Evolutionary conservation across 2,888 invertebrate genomes (phyloP), one percentile per base, ranked within the genome.

Genomic region (Notodonta ziczac): DNA sequence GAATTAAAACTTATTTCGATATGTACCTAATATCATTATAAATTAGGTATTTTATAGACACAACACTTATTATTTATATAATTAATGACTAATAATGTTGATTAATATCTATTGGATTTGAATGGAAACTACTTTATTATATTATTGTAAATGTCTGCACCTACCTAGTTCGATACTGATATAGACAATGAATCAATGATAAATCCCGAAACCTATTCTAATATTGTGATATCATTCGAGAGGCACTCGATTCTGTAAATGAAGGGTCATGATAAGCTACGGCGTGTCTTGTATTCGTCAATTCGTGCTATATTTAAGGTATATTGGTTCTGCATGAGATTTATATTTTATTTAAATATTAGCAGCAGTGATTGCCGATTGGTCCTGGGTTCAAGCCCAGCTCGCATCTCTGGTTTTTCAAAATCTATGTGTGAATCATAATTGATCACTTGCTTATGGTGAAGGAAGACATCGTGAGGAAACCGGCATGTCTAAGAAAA

Each of bases 211-310:
- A 80, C 78, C 68, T 76, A 74, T 72, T 72, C 70, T 80, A 81
- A 81, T 81, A 81, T 76, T 66, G 58, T 65, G 78, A 74, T 82
- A 82, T 73, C 80, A 72, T 71, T 82, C 74, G 73, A 82, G 82
- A 70, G 80, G 74, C 77, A 79, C 81, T 82, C 72, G 77, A 79
- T 79, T 71, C 67, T 71, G 73, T 79, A 80, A 81, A 81, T 82
- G 65, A 75, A 77, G 67, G 65, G 65, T 63, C 72, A 62, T 60
- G 76, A 76, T 77, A 76, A 73, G 63, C 54, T 46, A 59, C 61
- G 58, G 66, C 63, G 68, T 62, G 61, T 60, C 59, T 51, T 60
- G 60, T 63, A n/a, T 44, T 32, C 39, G 55, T 52, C 9, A 52
- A 32, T 39, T 32, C 58, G 53, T 63, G 59, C 44, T 61, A 54